Evolutionary conservation across 1,140 invertebrate species (phyloP), one percentile per base, ranked within the genome.

Genomic region (Drosophila melanogaster): DNA sequence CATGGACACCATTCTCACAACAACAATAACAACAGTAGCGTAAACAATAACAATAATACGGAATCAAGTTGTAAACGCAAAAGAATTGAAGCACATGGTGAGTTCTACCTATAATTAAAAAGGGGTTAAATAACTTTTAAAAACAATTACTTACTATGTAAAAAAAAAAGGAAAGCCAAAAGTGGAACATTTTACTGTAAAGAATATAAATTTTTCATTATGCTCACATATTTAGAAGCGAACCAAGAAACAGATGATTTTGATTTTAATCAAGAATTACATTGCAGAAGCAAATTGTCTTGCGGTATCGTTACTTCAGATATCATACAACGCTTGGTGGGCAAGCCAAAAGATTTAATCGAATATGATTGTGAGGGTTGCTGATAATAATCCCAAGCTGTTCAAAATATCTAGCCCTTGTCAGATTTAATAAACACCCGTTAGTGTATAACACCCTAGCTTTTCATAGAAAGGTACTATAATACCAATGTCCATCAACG

Each of bases 51-150:
- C 70, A 76, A 49, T 53, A 65, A 33, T 19, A 44, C 59, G 30
- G 84, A 89, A 54, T 37, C 77, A 10, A 78, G 58, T 55, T 75
- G 65, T 90, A 96, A 96, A 89, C 93, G 95, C 77, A 96, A 96
- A 93, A 93, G 95, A 60, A 93, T 95, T 69, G 95, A 96, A 54
- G 94, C 95, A 78, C 93, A 94, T 62, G 94, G 94, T 95, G 87
- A 94, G 94, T 57, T 6, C 12, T 12, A 1, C 3, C 3, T 14
- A 14, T 38, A 38, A 8, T 30, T 10, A 30, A 30, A 8, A 10
- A 8, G 30, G 2, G 7, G 8, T 30, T 1, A 10, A 26, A 26
- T 10, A 11, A 11, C 33, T 12, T 14, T 14, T 4, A 4, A 14
- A 38, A 12, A 38, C 12, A 38, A 14, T 14, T 38, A 43, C 7